Base-by-base conservation (phyloP, 1,140 invertebrate species). In the Euglossa dilemma region DNA sequence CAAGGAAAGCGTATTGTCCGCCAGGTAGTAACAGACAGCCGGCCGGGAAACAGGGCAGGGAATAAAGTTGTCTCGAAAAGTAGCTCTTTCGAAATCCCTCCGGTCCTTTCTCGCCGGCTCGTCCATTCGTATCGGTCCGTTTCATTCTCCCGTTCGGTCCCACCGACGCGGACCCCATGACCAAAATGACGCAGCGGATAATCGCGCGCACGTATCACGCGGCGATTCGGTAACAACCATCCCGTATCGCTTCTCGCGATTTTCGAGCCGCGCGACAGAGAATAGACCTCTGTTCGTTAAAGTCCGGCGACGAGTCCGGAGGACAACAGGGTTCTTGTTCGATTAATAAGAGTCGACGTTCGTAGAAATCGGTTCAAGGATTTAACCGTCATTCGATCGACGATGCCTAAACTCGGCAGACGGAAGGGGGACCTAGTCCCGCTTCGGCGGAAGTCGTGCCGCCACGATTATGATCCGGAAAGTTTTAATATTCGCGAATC, bases 1-100 rank as follows among this genome's bases (percentile, higher is more conserved):
- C 82, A 84, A 80, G 77, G 77, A 84, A 70, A 73, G 64, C 81
- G 64, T 83, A 79, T 84, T 84, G 82, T 80, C 76, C 67, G 76
- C 45, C 25, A 61, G 69, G 25, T 66, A 52, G 61, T 57, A 57
- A 76, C 80, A n/a, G 63, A 80, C 72, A 82, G 56, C 56, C 47
- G 50, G 63, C 56, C 47, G 56, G 63, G 83, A 61, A 76, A 76
- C 23, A 59, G 77, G 59, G 28, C 47, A n/a, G 45, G 47, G 50
- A 43, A 77, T 75, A 85, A 69, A 69, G 77, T 79, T 74, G 64
- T 69, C 25, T 79, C 70, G 67, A 80, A 84, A 84, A 84, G 61
- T 72, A 57, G 36, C 43, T 47, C 52, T 84, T 84, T 84, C 61
- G 76, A 84, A 72, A 73, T 73, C 67, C 25, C 52, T 50, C 50